phyloP scores from a whole-genome alignment of 1,140 invertebrate species.

The Drusus annulatus region DNA sequence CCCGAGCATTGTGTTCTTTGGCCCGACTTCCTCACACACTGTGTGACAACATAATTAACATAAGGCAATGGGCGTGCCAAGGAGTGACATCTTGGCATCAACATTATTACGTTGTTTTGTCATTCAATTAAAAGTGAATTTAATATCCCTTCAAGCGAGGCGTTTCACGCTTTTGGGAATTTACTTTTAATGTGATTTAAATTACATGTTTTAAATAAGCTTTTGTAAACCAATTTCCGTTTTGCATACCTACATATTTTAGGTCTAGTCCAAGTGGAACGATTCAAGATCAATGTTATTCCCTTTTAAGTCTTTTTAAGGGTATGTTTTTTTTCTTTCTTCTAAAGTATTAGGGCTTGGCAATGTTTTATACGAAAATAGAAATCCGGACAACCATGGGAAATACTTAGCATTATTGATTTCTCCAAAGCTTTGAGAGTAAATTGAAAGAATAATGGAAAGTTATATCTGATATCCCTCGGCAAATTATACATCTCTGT shows the following conservation, averaged over 20 bases:
- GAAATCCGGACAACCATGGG: too few species aligned
- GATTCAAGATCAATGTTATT: too few species aligned
- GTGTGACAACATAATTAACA: slow-evolving; percentile 47
- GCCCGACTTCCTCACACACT: background rate
- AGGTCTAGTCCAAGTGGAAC: too few species aligned
- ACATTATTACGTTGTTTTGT: slow-evolving; percentile 32
- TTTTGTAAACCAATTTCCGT: too few species aligned
- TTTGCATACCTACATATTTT: too few species aligned
- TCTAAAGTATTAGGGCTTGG: too few species aligned
- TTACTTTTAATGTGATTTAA: slow-evolving; percentile 1
- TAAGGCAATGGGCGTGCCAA: slow-evolving; percentile 42
- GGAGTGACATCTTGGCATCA: slow-evolving; percentile 27
- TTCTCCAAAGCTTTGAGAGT: background rate
- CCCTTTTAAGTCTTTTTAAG: too few species aligned
- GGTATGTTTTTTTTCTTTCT: too few species aligned
- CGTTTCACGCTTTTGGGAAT: slow-evolving; percentile 12
- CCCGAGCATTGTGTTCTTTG: slow-evolving; percentile 10
- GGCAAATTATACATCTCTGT: slow-evolving; percentile 26
- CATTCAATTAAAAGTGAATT: slow-evolving; percentile 37
- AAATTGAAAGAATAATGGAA: slow-evolving; percentile 23
- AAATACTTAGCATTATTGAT: too few species aligned
- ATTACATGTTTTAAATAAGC: too few species aligned
- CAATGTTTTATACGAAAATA: too few species aligned
- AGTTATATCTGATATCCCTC: background rate
- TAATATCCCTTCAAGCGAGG: slow-evolving; percentile 21